These are phyloP conservation scores for Tiliacea citrago DNA, from an alignment of 2,888 invertebrate species.

Conservation along the genomic window DNA sequence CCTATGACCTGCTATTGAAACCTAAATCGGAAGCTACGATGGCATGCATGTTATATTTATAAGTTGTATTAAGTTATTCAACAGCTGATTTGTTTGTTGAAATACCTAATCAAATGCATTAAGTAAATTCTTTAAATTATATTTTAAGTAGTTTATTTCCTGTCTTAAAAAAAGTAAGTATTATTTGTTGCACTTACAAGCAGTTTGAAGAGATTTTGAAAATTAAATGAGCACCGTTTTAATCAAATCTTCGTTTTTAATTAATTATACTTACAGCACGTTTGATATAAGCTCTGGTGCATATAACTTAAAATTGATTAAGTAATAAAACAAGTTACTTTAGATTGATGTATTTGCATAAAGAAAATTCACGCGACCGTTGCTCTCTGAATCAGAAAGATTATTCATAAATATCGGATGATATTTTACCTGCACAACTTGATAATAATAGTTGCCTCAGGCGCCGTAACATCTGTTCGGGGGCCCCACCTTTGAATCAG, in stretches of 20 bases:
- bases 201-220: background rate
- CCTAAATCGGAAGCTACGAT: constrained; percentile 72
- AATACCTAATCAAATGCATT: background rate
- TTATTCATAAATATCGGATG: constrained; percentile 70
- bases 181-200: background rate
- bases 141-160: background rate
- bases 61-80: background rate
- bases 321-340: constrained; percentile 12
- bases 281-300: background rate
- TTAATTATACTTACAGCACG: background rate
- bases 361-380: constrained; percentile 58
- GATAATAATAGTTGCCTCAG: constrained; percentile 77
- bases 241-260: background rate
- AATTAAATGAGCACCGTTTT: background rate
- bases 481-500: constrained; percentile 75
- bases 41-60: constrained; percentile 28
- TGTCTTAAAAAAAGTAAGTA: background rate
- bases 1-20: constrained; percentile 75
- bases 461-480: constrained; percentile 82
- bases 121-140: background rate
- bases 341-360: constrained; percentile 6
- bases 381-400: constrained; percentile 65
- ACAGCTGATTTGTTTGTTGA: background rate
- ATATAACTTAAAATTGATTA: constrained; percentile 6
- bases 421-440: constrained; percentile 81